Base-by-base conservation (phyloP, 2,113 vertebrate genomes). In the Silurus meridionalis region DNA sequence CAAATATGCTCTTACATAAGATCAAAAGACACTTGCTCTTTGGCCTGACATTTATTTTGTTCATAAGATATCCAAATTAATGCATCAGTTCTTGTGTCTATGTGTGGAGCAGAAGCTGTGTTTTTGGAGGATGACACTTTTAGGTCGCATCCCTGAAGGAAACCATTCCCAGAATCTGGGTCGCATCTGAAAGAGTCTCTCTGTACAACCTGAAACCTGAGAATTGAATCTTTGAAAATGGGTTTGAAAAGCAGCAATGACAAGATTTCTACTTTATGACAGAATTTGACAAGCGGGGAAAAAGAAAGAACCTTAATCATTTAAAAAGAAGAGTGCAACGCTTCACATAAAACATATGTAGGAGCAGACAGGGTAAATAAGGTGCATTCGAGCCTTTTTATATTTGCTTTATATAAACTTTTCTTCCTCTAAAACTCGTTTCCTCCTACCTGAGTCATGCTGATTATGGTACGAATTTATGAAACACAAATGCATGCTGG, bases 101-200 rank as follows among this genome's bases (percentile, higher is more conserved):
- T 75, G 79, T 55, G 60, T 57, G 8, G 50, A 46, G 69, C 9
- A 21, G 57, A 81, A 79, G 90, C 89, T 58, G 83, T 66, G 71
- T 85, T 85, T 93, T 86, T 93, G 90, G 91, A 86, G 89, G 28
- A 90, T 95, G 94, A 95, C 94, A 95, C 94, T 95, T 95, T 92
- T 95, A 89, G 94, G 94, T 95, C 93, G 92, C 50, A 91, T 94
- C 94, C 94, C 94, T 89, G 92, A 88, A 92, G 94, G 92, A 92
- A 93, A 88, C 90, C 92, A 90, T 50, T 78, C 55, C 80, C 80
- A 58, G 91, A 93, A 95, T 95, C 90, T 94, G 94, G 94, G 94
- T 94, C 93, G 91, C 91, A 91, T 93, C 92, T 82, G 93, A 92
- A 93, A 92, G 93, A 90, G 88, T 91, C 28, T 52, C 19, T 23